These are phyloP conservation scores for Seriola rivoliana DNA, from an alignment of 2,113 vertebrate genomes.

Conservation along the genomic window DNA sequence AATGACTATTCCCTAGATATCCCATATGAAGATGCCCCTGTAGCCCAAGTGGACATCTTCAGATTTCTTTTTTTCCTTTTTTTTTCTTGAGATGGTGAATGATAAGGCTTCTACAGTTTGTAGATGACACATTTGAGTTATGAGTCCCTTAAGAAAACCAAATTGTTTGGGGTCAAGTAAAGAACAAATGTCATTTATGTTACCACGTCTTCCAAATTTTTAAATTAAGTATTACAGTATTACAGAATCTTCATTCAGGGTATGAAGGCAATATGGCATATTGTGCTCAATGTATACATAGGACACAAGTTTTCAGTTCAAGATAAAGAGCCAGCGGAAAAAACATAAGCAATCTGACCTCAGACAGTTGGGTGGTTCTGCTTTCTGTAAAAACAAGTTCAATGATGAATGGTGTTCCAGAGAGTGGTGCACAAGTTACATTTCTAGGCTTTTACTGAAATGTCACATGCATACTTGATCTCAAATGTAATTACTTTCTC, in stretches of 20 bases:
- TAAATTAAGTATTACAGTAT: neutral
- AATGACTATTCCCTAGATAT: neutral
- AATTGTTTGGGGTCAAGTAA: neutral
- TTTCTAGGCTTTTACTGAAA: constrained; percentile 85
- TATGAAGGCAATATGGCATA: neutral
- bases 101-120: too few species aligned
- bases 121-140: neutral
- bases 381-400: constrained; percentile 42
- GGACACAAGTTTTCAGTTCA: neutral
- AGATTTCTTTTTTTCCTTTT: neutral
- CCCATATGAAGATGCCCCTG: too few species aligned
- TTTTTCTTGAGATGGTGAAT: too few species aligned
- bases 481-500: constrained; percentile 77
- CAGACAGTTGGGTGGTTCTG: constrained; percentile 36
- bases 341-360: constrained; percentile 36
- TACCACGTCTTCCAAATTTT: neutral
- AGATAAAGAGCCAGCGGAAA: constrained; percentile 25
- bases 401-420: constrained; percentile 32
- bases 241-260: neutral
- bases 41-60: neutral
- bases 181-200: neutral
- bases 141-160: neutral
- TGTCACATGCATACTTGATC: constrained; percentile 80
- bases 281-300: neutral
- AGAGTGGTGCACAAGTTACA: constrained; percentile 39